Conservation (phyloP, 1,140 invertebrate species). For the Psilanteris sp. region DNA sequence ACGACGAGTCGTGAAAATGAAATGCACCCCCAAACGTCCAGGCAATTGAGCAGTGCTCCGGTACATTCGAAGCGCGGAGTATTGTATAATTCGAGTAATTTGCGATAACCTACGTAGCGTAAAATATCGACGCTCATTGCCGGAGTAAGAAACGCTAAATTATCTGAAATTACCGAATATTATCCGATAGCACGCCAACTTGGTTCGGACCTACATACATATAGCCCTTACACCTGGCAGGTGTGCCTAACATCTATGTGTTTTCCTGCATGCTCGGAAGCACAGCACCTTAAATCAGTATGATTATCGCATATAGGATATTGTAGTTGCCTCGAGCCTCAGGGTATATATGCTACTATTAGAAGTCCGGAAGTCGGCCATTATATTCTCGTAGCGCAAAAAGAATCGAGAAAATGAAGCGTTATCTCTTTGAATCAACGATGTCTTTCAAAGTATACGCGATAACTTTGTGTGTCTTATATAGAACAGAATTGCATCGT, state of each 20-base stretch:
- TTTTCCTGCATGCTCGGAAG: constrained; percentile 74
- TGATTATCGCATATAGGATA: constrained; percentile 75
- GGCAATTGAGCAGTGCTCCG: constrained; percentile 19
- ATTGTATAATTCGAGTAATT: constrained; percentile 48
- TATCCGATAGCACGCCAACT: constrained; percentile 70
- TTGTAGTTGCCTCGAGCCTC: constrained; percentile 61
- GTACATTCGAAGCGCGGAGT: constrained; percentile 10
- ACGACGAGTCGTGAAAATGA: constrained; percentile 31
- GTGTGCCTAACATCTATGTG: constrained; percentile 69
- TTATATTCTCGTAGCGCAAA: constrained; percentile 70
- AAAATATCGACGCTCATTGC: constrained; percentile 64
- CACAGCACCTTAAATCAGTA: constrained; percentile 72
- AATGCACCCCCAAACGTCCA: constrained; percentile 7
- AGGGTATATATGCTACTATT: constrained; percentile 65
- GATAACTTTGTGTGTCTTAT: constrained; percentile 9
- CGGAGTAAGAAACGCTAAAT: constrained; percentile 68
- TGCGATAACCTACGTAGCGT: constrained; percentile 37
- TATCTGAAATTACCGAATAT: constrained; percentile 73
- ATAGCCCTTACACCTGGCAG: constrained; percentile 56
- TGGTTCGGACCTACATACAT: constrained; percentile 7
- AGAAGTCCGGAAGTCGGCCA: constrained; percentile 71
- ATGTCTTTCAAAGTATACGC: constrained; percentile 18
- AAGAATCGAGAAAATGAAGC: constrained; percentile 21
- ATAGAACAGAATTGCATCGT: constrained; percentile 1
- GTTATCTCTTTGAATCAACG: constrained; percentile 44